Evolutionary conservation across 2,888 invertebrate genomes (phyloP), one percentile per base, ranked within the genome.

Genomic region (Nephrotoma appendiculata): DNA sequence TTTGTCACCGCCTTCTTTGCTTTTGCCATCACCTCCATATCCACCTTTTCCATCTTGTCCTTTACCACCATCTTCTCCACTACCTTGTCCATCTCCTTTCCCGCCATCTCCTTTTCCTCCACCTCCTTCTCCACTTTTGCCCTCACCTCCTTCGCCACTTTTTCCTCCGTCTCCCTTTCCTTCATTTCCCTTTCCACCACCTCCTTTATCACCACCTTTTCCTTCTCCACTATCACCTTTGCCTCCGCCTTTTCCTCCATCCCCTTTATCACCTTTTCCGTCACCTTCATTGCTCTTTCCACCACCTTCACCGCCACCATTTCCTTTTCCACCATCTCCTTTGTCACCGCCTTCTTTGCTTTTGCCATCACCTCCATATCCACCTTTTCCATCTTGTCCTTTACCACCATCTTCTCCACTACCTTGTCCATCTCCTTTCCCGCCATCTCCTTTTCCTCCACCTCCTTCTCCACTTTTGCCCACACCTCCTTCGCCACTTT

Each of bases 311-410:
- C 86, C 86, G 31, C 85, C 52, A n/a, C 83, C 83, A 42, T 48
- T 42, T 11, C 86, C 52, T 41, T 43, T 19, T 9, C 83, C 31
- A 31, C 83, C 9, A 19, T 5, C 12, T 7, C 4, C 41, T 19
- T 11, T 41, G n/a, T 88, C 87, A 19, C 87, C 87, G 41, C 12
- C 48, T 48, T 48, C 12, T 1, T 48, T 12, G 48, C 48, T 48
- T 52, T 15, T 15, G 6, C 52, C 52, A 15, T 57, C 86, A 7
- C 87, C 85, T 41, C 87, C 43, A 1, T 86, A 86, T 19, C 87
- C 48, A 1, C 86, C 7, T 5, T 87, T 87, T 87, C 48, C 92
- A 87, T 91, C 91, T 1, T 92, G 90, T 7, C 91, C 89, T 87
- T 92, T 91, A 1, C 90, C 90, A 5, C 57, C 45, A 12, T 86